Base-by-base conservation (phyloP, 2,797 vertebrate genomes). In the Cichlasoma orientale region DNA sequence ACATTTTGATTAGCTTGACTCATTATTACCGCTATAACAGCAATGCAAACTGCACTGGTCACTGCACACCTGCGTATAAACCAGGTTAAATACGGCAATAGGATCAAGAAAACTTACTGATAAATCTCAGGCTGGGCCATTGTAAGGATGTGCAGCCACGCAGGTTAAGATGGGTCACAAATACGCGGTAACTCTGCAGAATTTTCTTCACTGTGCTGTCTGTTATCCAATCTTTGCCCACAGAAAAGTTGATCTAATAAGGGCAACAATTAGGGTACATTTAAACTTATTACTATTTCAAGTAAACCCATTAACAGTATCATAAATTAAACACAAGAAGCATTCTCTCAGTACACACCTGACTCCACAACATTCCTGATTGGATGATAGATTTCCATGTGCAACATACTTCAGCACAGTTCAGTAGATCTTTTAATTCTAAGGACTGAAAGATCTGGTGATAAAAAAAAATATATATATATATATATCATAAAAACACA, bases 361-460 rank as follows among this genome's bases (percentile, higher is more conserved):
- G 83, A 90, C 89, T 94, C 94, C 95, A 96, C 66, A 95, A 77
- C 13, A 69, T 54, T 44, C 87, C 82, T 12, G 88, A 90, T 19
- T 93, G 92, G 82, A 92, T 71, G 12, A 95, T 61, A n/a, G 86
- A 69, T 83, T 86, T 94, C 94, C 94, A 95, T 1, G 87, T 69
- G 53, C 84, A 91, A 75, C 92, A 94, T 19, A 95, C 94, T 47
- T 92, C 82, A 11, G 94, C 84, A 86, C 94, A 95, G 41, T 83
- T 92, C 33, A 95, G 66, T 77, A 84, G 82, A 80, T 95, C 95
- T 78, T 85, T 78, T 31, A 94, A n/a, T 4, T 89, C 69, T 74
- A 95, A 79, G 82, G 82, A 90, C 9, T 88, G 85, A 73, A 95
- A 94, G 79, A 95, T 93, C 95, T 96, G 85, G 41, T 50, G 21